Evolutionary conservation across 2,888 invertebrate species (phyloP), one percentile per base, ranked within the genome.

Genomic region (Zele albiditarsus): DNA sequence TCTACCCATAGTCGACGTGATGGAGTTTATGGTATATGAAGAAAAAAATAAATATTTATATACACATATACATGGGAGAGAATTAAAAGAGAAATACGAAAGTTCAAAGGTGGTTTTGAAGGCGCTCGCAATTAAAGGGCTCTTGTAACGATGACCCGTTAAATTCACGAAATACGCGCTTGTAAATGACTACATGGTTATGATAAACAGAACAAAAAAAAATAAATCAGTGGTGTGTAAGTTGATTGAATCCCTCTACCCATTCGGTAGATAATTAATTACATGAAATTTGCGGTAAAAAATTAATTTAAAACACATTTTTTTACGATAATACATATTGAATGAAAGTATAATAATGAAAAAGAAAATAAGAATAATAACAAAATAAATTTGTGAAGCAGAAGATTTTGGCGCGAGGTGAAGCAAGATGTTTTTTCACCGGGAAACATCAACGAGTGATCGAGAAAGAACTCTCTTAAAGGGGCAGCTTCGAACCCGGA

Each of bases 391-490:
- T n/a, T 38, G n/a, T 10, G 46, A 16, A 20, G 16, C 38, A 1
- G 25, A 65, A n/a, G 25, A 67, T 23, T 46, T 16, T 4, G 38
- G 23, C 27, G 27, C 25, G 25, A 67, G 27, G 23, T 49, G n/a
- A 66, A 46, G 23, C 12, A 58, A 38, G 20, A 60, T 60, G 27
- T 28, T 60, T 28, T 57, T 57, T 27, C n/a, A 46, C 1, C 16
- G 57, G 68, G 42, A 53, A 69, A 69, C 69, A 69, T 69, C 58
- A 69, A 69, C 69, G 69, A 69, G 69, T 69, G 58, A 58, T 69
- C 38, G 38, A 57, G 69, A 69, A 42, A 23, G 23, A 42, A n/a
- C 69, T 25, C 2, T 38, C 46, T 20, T 5, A 4, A 4, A 28
- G 20, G 71, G 58, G 38, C 38, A 57, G 16, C 31, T 5, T 27